Conservation (phyloP, 2,113 vertebrate species). For the Mixornis gularis region DNA sequence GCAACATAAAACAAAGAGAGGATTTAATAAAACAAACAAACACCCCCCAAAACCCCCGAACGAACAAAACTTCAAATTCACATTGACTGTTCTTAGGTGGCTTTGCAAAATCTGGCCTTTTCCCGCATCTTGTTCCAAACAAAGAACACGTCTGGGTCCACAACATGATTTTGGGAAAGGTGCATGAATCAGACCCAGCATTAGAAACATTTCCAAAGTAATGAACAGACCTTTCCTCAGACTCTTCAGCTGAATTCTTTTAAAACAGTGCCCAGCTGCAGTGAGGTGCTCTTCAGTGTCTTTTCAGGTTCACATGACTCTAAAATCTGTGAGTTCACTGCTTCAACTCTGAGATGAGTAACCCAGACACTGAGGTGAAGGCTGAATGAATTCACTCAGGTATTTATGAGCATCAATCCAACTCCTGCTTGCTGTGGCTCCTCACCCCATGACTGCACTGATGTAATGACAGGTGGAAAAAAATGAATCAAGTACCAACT, state of each 20-base stretch:
- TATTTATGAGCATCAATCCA: not conserved
- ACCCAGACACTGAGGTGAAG: not conserved
- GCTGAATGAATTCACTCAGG: not conserved
- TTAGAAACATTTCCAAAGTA: not conserved
- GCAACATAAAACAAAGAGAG: not conserved
- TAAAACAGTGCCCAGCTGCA: not conserved
- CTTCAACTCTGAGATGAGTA: not conserved
- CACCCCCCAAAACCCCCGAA: fast-evolving
- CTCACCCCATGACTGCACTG: not conserved
- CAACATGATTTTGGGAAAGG: not conserved
- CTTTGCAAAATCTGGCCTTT: not conserved
- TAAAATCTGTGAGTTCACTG: not conserved
- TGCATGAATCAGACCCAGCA: not conserved
- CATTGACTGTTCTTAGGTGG: not conserved
- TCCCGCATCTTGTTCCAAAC: not conserved
- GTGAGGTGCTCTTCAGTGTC: not conserved
- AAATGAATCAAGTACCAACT: not conserved
- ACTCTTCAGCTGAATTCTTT: not conserved
- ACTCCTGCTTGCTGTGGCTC: not conserved
- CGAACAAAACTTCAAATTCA: not conserved
- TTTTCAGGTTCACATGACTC: not conserved
- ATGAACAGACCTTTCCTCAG: not conserved
- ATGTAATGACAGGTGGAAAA: not conserved
- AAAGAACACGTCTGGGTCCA: not conserved
- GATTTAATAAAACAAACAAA: not conserved